phyloP scores from a whole-genome alignment of 2,797 vertebrate species.

The Pseudocheirus occidentalis region DNA sequence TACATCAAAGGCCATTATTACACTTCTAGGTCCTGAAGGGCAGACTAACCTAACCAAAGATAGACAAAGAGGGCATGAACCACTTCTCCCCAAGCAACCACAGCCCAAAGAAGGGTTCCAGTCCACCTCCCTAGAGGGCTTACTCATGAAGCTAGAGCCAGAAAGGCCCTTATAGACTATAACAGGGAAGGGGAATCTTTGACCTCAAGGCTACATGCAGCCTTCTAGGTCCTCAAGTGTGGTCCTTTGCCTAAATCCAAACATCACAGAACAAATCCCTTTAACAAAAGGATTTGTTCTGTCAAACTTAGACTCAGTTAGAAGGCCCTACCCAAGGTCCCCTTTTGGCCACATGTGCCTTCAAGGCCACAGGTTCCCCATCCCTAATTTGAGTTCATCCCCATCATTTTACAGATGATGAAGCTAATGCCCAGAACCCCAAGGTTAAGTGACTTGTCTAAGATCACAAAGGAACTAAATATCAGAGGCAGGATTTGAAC shows the following conservation, averaged over 20 bases:
- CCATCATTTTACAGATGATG: neutral
- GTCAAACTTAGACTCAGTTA: too few species aligned
- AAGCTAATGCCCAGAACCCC: neutral
- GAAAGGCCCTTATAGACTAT: neutral
- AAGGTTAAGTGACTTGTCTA: neutral
- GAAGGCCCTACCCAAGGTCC: too few species aligned
- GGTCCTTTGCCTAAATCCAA: too few species aligned
- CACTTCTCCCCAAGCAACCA: neutral
- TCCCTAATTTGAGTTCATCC: neutral
- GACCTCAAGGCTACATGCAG: too few species aligned
- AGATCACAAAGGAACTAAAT: neutral
- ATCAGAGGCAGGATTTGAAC: neutral
- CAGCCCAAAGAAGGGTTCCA: neutral
- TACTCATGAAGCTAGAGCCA: neutral
- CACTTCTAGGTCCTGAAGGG: neutral
- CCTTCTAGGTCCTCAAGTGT: too few species aligned
- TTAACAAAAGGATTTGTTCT: too few species aligned
- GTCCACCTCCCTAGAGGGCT: neutral
- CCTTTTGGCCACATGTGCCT: too few species aligned
- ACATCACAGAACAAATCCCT: too few species aligned
- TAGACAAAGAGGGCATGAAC: neutral
- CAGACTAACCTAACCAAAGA: neutral
- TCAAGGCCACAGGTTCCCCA: too few species aligned
- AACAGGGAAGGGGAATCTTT: too few species aligned
- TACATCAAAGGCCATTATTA: neutral